Conservation (phyloP, 2,888 invertebrate species). For the Eilema griseolum region DNA sequence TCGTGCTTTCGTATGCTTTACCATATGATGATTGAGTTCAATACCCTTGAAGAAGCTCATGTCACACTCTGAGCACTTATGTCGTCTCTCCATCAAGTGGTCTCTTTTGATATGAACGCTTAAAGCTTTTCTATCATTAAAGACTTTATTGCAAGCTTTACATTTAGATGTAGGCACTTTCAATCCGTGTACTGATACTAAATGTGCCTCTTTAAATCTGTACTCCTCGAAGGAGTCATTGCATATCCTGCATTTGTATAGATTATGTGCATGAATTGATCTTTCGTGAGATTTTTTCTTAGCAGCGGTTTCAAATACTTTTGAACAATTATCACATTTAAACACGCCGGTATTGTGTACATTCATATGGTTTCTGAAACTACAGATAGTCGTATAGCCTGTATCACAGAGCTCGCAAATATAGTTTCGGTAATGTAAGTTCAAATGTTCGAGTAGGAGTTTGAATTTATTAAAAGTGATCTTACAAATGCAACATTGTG, state of each 20-base stretch:
- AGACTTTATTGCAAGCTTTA: constrained; percentile 35
- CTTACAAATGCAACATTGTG: constrained; percentile 38
- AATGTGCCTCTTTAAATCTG: constrained; percentile 7
- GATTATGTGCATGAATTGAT: neutral
- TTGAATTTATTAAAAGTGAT: constrained; percentile 34
- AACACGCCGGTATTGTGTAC: constrained; percentile 61
- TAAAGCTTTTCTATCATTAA: constrained; percentile 16
- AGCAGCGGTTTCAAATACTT: neutral
- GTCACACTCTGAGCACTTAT: constrained; percentile 73
- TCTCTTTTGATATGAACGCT: constrained; percentile 60
- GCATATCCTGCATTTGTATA: constrained; percentile 12
- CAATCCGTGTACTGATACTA: neutral
- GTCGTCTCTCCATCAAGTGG: constrained; percentile 68
- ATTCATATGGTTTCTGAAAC: constrained; percentile 51
- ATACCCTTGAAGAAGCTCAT: constrained; percentile 61
- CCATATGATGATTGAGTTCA: constrained; percentile 37
- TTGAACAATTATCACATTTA: constrained; percentile 51
- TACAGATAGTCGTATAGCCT: constrained; percentile 59
- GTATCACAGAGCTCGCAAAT: constrained; percentile 65
- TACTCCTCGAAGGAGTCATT: constrained; percentile 1
- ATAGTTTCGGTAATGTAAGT: constrained; percentile 59
- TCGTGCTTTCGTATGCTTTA: constrained; percentile 56
- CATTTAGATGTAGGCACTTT: constrained; percentile 22
- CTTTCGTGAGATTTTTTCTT: constrained; percentile 12
- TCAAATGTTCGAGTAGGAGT: constrained; percentile 35